Evolutionary conservation across 37 sponge, comb jelly and placozoan species (phyloP).

Genomic region (Lycopodina hypogea): DNA sequence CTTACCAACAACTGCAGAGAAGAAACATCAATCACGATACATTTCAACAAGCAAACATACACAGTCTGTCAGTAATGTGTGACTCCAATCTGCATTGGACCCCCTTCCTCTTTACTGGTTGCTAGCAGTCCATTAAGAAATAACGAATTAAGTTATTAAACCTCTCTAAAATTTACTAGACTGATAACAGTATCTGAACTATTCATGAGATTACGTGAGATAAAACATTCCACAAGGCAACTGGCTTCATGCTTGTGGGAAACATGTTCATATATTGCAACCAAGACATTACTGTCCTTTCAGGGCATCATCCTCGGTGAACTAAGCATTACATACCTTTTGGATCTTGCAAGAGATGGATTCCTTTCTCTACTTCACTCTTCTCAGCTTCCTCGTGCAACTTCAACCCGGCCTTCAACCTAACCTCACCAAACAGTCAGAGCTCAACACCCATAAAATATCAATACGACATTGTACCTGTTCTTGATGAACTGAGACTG

Average conservation of each 20-base stretch:
- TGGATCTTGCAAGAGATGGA: slow-evolving; percentile 85
- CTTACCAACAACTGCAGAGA: slow-evolving; percentile 18
- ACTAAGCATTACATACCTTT: slow-evolving; percentile 41
- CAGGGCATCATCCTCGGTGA: too few relatives aligned
- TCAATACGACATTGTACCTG: slow-evolving; percentile 46
- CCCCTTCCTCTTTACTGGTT: too few relatives aligned
- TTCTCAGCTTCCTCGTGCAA: slow-evolving; percentile 81
- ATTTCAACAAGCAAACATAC: background rate
- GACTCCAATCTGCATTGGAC: too few relatives aligned
- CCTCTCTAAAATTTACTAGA: too few relatives aligned
- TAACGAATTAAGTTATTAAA: too few relatives aligned
- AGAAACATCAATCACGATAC: background rate
- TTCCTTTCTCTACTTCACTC: slow-evolving; percentile 84
- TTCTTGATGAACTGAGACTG: slow-evolving; percentile 93
- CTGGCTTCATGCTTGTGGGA: background rate
- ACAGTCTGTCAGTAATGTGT: too few relatives aligned
- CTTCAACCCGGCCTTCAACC: slow-evolving; percentile 90
- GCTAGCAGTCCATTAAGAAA: too few relatives aligned
- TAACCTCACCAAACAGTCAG: background rate
- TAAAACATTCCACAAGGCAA: background rate
- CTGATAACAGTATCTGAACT: too few relatives aligned
- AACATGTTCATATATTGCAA: background rate
- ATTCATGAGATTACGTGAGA: background rate
- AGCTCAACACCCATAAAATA: background rate
- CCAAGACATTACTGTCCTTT: background rate